Evolutionary conservation across 2,888 invertebrate genomes (phyloP).

Genomic region (Electrophaes corylata): DNA sequence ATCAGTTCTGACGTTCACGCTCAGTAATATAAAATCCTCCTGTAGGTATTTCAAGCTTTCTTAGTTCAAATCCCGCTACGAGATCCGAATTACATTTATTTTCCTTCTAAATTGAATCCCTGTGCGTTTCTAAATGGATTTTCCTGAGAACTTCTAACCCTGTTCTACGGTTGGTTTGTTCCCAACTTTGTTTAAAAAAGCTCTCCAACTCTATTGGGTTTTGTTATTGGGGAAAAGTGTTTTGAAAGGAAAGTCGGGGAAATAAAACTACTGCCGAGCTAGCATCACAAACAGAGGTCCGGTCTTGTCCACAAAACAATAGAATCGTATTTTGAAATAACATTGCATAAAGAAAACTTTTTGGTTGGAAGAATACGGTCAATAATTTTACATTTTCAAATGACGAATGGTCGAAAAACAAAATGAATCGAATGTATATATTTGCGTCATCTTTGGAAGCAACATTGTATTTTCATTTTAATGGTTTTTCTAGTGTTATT

Average conservation of each 20-base stretch:
- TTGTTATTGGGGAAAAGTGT: slow-evolving; percentile 19
- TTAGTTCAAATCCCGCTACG: neutral
- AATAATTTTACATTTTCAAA: no score
- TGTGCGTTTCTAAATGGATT: slow-evolving; percentile 31
- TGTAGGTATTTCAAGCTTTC: neutral
- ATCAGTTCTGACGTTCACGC: no score
- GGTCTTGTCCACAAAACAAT: neutral
- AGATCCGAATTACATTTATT: slow-evolving; percentile 16
- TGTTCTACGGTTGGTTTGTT: slow-evolving; percentile 31
- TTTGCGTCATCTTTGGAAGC: no score
- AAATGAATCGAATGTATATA: no score
- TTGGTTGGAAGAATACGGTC: no score
- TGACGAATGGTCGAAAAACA: no score
- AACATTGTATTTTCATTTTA: no score
- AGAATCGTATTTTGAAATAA: neutral
- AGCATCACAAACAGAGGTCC: neutral
- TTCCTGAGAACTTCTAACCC: slow-evolving; percentile 24
- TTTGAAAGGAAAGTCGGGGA: slow-evolving; percentile 19
- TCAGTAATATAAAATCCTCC: neutral
- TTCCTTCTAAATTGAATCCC: slow-evolving; percentile 36
- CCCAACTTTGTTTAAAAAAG: slow-evolving; percentile 35
- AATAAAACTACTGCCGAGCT: slow-evolving; percentile 12
- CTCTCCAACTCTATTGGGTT: slow-evolving; percentile 19
- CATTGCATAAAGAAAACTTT: neutral
- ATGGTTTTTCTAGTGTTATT: no score